Evolutionary conservation across 2,888 invertebrate species (phyloP).

Genomic region (Phoronis australis): DNA sequence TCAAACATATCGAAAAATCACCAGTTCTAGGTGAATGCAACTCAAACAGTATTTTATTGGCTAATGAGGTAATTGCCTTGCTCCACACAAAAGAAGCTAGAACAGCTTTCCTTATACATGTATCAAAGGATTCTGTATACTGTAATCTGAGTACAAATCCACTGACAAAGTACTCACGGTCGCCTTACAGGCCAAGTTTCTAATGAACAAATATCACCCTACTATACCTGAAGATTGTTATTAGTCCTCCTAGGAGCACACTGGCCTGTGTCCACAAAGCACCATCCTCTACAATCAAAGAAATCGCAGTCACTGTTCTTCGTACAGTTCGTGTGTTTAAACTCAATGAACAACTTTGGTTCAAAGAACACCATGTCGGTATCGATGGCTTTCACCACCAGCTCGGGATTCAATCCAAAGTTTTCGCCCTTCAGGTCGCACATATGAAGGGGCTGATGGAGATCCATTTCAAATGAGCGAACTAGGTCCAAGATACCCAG

Average conservation of each 20-base stretch:
- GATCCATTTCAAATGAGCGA: slow-evolving; percentile 59
- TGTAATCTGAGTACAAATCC: too few relatives aligned
- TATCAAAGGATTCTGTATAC: too few relatives aligned
- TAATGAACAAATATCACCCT: too few relatives aligned
- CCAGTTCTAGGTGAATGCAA: too few relatives aligned
- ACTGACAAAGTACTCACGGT: too few relatives aligned
- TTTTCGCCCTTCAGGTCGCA: slow-evolving; percentile 67
- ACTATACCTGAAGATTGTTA: slow-evolving; percentile 65
- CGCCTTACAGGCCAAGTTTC: too few relatives aligned
- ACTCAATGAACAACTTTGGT: slow-evolving; percentile 39
- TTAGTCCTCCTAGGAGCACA: slow-evolving; percentile 61
- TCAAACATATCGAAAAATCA: too few relatives aligned
- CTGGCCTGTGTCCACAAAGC: slow-evolving; percentile 56
- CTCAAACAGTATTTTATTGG: too few relatives aligned
- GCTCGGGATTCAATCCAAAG: slow-evolving; percentile 59
- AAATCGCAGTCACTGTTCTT: slow-evolving; percentile 64
- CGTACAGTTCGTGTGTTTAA: slow-evolving; percentile 52
- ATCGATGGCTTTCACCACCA: slow-evolving; percentile 58
- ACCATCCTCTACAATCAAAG: slow-evolving; percentile 64
- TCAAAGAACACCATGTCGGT: slow-evolving; percentile 62
- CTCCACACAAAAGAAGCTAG: too few relatives aligned
- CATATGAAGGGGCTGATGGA: slow-evolving; percentile 62
- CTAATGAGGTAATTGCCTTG: too few relatives aligned
- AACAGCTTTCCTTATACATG: too few relatives aligned
- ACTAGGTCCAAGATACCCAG: slow-evolving; percentile 61